These are phyloP conservation scores for Hypena proboscidalis DNA, from an alignment of 2,888 invertebrate genomes.

Conservation along the genomic window DNA sequence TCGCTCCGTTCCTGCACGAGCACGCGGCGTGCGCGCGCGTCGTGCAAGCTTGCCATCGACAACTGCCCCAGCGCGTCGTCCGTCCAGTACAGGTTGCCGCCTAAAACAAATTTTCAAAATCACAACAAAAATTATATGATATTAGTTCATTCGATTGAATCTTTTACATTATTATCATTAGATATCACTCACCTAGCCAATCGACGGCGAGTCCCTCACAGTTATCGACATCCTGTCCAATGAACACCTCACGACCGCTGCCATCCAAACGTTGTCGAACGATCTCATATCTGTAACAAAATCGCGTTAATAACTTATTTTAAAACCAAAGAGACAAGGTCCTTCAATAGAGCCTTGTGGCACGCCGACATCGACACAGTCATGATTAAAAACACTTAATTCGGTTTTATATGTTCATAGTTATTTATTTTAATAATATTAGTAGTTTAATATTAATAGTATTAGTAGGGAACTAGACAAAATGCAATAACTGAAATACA, in stretches of 20 bases:
- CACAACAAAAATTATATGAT: background rate
- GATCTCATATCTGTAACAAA: slow-evolving; percentile 85
- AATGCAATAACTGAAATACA: no score
- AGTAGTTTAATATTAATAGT: no score
- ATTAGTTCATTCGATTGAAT: no score
- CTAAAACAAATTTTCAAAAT: slow-evolving; percentile 39
- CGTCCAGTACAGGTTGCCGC: slow-evolving; percentile 92
- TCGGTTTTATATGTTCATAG: no score
- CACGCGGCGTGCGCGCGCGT: slow-evolving; percentile 81
- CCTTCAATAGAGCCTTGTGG: no score
- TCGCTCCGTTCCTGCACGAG: slow-evolving; percentile 86
- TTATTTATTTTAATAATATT: no score
- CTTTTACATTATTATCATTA: no score
- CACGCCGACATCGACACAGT: no score
- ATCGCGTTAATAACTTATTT: no score
- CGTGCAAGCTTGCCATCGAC: slow-evolving; percentile 87
- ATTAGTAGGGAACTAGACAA: no score
- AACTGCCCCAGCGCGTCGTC: slow-evolving; percentile 89
- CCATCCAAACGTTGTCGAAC: slow-evolving; percentile 88
- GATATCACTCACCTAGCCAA: slow-evolving; percentile 87
- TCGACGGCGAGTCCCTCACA: slow-evolving; percentile 93
- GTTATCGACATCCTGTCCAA: slow-evolving; percentile 85
- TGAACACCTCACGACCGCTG: slow-evolving; percentile 81
- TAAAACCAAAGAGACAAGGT: no score
- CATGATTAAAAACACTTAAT: no score